phyloP scores from a whole-genome alignment of 2,113 vertebrate genomes.

The Grammomys surdaster region DNA sequence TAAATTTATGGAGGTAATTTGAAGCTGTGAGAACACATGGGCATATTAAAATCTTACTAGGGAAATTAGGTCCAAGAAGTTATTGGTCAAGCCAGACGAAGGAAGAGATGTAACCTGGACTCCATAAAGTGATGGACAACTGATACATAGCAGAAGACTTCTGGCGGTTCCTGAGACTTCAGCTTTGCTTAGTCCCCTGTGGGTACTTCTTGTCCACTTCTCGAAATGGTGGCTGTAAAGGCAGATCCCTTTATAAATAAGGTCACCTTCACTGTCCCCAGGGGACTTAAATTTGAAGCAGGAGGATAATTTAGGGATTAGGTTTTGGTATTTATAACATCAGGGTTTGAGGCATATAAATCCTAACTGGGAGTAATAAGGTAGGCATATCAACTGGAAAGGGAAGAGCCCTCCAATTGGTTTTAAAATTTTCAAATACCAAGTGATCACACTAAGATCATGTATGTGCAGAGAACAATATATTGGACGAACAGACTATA shows the following conservation, averaged over 20 bases:
- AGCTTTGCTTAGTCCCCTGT: not conserved
- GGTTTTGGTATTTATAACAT: not conserved
- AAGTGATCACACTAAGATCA: not conserved
- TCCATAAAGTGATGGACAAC: not conserved
- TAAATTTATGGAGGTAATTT: not conserved
- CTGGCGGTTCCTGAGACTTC: not conserved
- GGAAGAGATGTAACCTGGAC: too few species aligned
- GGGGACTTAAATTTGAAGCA: too few species aligned
- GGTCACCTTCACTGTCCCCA: not conserved
- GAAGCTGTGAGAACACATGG: not conserved
- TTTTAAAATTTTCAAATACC: not conserved
- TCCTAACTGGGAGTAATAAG: not conserved
- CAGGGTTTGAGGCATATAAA: not conserved
- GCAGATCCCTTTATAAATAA: not conserved
- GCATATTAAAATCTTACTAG: not conserved
- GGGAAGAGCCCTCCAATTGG: not conserved
- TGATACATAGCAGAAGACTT: not conserved
- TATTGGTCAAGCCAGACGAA: not conserved
- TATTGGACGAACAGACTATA: not conserved
- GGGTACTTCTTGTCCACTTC: not conserved
- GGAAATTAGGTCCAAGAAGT: not conserved
- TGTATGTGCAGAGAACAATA: not conserved
- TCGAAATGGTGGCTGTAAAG: not conserved
- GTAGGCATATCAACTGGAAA: not conserved
- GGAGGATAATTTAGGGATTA: not conserved